phyloP scores from a whole-genome alignment of 2,113 vertebrate species.

The Stictonetta naevosa region DNA sequence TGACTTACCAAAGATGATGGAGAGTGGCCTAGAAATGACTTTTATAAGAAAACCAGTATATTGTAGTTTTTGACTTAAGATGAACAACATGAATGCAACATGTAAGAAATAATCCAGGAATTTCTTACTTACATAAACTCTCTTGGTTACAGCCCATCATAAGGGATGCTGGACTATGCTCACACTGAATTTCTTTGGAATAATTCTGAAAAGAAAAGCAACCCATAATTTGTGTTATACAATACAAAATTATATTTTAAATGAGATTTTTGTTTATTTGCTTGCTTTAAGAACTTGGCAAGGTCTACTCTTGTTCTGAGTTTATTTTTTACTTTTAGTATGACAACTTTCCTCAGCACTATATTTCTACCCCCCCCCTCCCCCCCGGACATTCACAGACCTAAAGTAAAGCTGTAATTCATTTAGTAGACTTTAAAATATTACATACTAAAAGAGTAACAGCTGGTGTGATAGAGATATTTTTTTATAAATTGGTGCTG shows the following conservation, averaged over 20 bases:
- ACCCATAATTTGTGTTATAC: not conserved
- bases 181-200: not conserved
- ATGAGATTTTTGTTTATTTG: not conserved
- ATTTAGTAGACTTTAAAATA: not conserved
- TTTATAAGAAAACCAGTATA: not conserved
- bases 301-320: not conserved
- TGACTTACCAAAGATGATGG: too few species aligned
- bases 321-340: not conserved
- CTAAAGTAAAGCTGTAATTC: not conserved
- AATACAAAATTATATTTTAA: not conserved
- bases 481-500: not conserved
- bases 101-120: not conserved
- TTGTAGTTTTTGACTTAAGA: not conserved
- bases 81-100: rapidly evolving
- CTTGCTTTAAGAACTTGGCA: not conserved
- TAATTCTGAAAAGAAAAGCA: conserved; percentile 21
- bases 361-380: not conserved
- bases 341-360: not conserved
- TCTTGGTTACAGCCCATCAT: not conserved
- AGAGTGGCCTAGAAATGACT: too few species aligned
- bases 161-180: not conserved
- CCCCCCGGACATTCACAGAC: not conserved
- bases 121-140: not conserved
- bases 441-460: not conserved
- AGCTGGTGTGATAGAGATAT: not conserved